These are phyloP conservation scores for Agrypnus murinus DNA, from an alignment of 2,888 invertebrate species.

Conservation along the genomic window DNA sequence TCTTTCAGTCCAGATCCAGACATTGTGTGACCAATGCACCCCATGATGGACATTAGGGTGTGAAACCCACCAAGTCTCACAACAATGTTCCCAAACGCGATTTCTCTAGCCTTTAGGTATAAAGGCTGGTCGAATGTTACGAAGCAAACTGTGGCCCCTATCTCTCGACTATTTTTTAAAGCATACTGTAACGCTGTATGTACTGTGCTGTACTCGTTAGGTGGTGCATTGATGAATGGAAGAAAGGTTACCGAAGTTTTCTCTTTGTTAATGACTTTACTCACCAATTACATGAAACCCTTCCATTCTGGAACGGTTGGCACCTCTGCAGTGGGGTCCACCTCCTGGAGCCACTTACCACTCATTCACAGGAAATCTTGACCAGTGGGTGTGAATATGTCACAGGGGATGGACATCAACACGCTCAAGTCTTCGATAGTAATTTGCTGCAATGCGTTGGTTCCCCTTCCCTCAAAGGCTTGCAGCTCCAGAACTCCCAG, in stretches of 20 bases:
- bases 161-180: constrained; percentile 30
- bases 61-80: constrained; percentile 50
- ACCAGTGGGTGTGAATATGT: constrained; percentile 35
- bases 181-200: constrained; percentile 47
- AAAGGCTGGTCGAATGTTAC: no score
- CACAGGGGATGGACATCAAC: constrained; percentile 17
- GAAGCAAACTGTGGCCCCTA: constrained; percentile 47
- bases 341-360: constrained; percentile 21
- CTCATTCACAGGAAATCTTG: constrained; percentile 35
- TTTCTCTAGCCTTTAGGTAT: constrained; percentile 53
- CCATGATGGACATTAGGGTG: constrained; percentile 51
- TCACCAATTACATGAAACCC: constrained; percentile 32
- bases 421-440: constrained; percentile 18
- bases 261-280: constrained; percentile 23
- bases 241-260: constrained; percentile 41
- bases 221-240: constrained; percentile 52
- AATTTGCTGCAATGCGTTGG: neutral
- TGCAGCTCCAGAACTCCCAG: constrained; percentile 4
- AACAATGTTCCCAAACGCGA: constrained; percentile 6
- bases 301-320: constrained; percentile 30
- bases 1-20: constrained; percentile 55
- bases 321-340: constrained; percentile 15
- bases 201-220: constrained; percentile 48
- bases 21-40: constrained; percentile 20
- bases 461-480: neutral